Percentiles rank a stretch among this genome's conserved stretches.
These are phyloP conservation scores for Phortica magna DNA, from an alignment of 2,888 invertebrate species.

Conservation along the genomic window DNA sequence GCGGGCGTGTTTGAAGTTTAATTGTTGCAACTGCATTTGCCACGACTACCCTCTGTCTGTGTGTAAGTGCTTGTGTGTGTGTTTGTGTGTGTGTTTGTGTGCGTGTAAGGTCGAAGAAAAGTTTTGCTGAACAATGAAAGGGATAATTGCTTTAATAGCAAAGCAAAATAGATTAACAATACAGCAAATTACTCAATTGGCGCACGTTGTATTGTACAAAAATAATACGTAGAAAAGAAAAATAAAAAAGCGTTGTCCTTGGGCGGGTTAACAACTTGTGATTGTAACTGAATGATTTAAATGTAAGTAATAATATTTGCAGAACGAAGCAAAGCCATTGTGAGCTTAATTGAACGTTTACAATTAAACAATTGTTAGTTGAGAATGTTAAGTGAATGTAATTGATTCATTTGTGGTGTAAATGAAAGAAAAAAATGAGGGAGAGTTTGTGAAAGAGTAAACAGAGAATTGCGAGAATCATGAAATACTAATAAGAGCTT, in stretches of 20 bases:
- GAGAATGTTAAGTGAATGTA: background rate
- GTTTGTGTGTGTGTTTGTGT: background rate
- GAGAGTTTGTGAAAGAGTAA: too few species aligned
- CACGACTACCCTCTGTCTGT: background rate
- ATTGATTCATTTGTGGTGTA: background rate
- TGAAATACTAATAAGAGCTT: too few species aligned
- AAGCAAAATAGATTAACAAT: conserved; percentile 20
- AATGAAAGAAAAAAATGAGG: too few species aligned
- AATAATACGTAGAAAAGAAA: background rate
- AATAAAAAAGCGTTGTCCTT: too few species aligned
- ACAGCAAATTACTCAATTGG: background rate
- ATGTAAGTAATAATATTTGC: background rate
- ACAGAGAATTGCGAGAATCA: too few species aligned
- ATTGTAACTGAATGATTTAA: background rate
- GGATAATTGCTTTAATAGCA: conserved; percentile 24
- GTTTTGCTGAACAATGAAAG: background rate
- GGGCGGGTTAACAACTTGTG: too few species aligned
- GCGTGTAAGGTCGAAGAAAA: background rate
- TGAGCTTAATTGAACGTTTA: background rate
- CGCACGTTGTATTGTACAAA: background rate
- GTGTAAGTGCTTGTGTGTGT: background rate
- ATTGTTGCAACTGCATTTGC: conserved; percentile 9
- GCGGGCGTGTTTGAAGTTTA: conserved; percentile 23
- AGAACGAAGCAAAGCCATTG: background rate
- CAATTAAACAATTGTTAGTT: background rate